A percentile compares a stretch with the other conserved stretches of the same genome.
These are phyloP conservation scores for Lasioglossum leucozonium DNA, from an alignment of 2,888 invertebrate genomes.

Conservation along the genomic window DNA sequence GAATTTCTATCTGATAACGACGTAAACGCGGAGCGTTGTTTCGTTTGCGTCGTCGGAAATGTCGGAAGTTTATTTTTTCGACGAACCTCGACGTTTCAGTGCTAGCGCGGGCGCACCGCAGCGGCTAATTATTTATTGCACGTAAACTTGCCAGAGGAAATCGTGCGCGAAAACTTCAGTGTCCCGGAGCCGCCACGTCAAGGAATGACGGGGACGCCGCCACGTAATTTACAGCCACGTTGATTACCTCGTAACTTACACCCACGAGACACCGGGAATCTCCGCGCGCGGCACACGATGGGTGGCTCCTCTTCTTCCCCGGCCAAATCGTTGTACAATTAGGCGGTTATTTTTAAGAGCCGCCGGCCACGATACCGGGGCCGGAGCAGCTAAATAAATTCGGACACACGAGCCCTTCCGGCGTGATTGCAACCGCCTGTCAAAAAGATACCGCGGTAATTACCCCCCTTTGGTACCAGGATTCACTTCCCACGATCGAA, in stretches of 20 bases:
- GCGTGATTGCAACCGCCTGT: constrained; percentile 4
- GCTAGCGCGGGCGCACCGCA: background rate
- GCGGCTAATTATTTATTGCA: constrained; percentile 20
- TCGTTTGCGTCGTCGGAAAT: background rate
- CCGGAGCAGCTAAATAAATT: constrained; percentile 35
- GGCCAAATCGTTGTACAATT: constrained; percentile 60
- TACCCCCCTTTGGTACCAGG: background rate
- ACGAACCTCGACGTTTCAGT: background rate
- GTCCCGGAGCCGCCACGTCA: background rate
- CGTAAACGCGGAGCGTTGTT: background rate
- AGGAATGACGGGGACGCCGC: constrained; percentile 8
- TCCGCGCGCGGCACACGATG: constrained; percentile 38
- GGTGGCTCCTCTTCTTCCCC: constrained; percentile 47
- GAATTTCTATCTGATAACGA: background rate
- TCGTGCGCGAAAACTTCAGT: constrained; percentile 10
- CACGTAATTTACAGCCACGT: constrained; percentile 71
- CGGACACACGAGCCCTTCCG: background rate
- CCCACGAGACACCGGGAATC: constrained; percentile 70
- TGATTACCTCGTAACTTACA: constrained; percentile 76
- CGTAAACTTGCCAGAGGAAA: constrained; percentile 15
- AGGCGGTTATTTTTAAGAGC: constrained; percentile 53
- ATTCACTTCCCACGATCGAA: background rate
- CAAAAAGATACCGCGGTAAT: constrained; percentile 4
- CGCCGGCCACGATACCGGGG: constrained; percentile 16
- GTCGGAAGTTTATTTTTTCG: background rate